These are phyloP conservation scores for Atethmia centrago DNA, from an alignment of 2,888 invertebrate species.

Conservation along the genomic window DNA sequence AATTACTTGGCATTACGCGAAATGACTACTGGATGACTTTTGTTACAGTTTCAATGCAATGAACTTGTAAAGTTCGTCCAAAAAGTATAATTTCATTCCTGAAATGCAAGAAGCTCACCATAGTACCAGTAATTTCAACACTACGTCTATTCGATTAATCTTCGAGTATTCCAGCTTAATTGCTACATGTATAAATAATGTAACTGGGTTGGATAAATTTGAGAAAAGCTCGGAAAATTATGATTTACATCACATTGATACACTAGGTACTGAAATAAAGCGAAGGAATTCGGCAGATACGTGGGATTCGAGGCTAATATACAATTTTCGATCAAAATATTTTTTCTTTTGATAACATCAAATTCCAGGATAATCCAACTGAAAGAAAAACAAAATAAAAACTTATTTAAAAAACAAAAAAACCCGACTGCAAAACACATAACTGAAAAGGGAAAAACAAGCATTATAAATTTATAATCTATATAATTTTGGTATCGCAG, in stretches of 20 bases:
- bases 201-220: neutral
- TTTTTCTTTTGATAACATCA: neutral
- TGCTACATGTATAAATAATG: neutral
- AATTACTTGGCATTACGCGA: conserved; percentile 17
- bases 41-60: neutral
- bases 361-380: conserved; percentile 12
- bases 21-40: neutral
- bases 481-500: too few relatives aligned
- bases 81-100: neutral
- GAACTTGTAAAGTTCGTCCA: neutral
- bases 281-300: neutral
- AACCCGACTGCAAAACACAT: too few relatives aligned
- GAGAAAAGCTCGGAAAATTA: neutral
- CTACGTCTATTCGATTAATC: neutral
- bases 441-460: too few relatives aligned
- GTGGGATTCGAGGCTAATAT: neutral
- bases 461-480: too few relatives aligned
- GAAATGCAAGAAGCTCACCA: neutral
- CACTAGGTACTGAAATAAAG: neutral
- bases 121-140: neutral
- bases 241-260: neutral
- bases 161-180: neutral
- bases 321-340: neutral
- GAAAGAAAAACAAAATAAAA: neutral
- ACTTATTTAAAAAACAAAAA: too few relatives aligned